phyloP scores from a whole-genome alignment of 2,888 invertebrate genomes.

The Pyrocoelia pectoralis region DNA sequence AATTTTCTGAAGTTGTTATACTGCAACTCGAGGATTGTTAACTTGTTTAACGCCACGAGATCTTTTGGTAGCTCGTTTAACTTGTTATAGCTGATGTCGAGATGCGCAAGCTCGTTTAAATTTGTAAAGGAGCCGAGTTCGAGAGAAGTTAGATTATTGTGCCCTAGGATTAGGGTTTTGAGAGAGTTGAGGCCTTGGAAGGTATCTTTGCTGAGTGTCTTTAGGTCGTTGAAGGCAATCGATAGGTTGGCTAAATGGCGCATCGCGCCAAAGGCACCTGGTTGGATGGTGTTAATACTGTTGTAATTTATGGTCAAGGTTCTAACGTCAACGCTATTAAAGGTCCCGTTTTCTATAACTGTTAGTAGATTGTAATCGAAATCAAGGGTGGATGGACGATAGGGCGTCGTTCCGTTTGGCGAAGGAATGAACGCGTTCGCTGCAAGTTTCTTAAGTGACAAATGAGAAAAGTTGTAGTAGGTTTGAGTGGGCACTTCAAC shows the following conservation, averaged over 20 bases:
- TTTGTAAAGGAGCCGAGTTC: not conserved
- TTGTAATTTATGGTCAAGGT: not conserved
- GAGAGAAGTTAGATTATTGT: constrained; percentile 47
- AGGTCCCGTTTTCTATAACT: not conserved
- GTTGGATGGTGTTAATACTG: constrained; percentile 2
- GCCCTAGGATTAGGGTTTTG: constrained; percentile 53
- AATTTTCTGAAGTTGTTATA: not conserved
- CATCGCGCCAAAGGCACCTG: not conserved
- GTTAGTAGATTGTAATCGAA: constrained; percentile 1
- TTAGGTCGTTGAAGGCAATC: constrained; percentile 50
- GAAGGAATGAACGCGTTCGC: not conserved
- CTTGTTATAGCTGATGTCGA: constrained; percentile 5
- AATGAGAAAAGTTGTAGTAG: not conserved
- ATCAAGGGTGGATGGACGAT: not conserved
- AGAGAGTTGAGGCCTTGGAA: constrained; percentile 55
- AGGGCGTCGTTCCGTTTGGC: too few species aligned
- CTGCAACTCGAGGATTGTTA: not conserved
- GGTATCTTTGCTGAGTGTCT: constrained; percentile 51
- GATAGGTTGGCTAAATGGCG: not conserved
- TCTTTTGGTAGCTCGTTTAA: not conserved
- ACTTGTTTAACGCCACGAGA: not conserved
- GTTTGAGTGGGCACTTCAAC: not conserved
- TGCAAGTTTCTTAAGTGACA: not conserved
- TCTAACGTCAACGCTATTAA: not conserved
- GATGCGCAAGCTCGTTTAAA: not conserved